Evolutionary conservation across 2,888 invertebrate genomes (phyloP).

Genomic region (Drosophila suboccidentalis): DNA sequence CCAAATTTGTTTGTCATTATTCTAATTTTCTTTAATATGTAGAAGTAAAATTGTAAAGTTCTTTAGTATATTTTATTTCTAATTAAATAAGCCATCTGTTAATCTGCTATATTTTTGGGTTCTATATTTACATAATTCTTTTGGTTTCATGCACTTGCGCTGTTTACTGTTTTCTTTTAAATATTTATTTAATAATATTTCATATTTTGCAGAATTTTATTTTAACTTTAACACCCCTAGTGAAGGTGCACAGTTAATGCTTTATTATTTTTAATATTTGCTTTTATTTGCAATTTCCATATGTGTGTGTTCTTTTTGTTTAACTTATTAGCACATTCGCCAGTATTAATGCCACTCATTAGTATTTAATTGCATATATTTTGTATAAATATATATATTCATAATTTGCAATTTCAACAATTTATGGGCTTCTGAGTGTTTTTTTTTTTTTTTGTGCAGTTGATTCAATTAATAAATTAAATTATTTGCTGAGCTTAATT

Average conservation of each 20-base stretch:
- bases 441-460: constrained; percentile 14
- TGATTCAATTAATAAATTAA: constrained; percentile 73
- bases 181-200: constrained; percentile 32
- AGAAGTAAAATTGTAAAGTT: no score
- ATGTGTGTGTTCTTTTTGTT: constrained; percentile 22
- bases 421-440: constrained; percentile 39
- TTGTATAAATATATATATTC: constrained; percentile 22
- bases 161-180: not conserved
- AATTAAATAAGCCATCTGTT: no score
- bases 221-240: not conserved
- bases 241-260: not conserved
- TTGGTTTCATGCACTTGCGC: not conserved
- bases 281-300: constrained; percentile 17
- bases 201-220: not conserved
- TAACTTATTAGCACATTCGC: constrained; percentile 54
- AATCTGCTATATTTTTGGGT: no score
- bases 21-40: constrained; percentile 3
- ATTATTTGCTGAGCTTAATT: constrained; percentile 76
- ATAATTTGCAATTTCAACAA: constrained; percentile 60
- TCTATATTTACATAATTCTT: not conserved
- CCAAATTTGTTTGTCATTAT: constrained; percentile 5
- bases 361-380: constrained; percentile 69
- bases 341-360: constrained; percentile 64
- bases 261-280: not conserved
- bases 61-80: no score